phyloP scores from a whole-genome alignment of 2,888 invertebrate genomes.

The Heliconius cydno region DNA sequence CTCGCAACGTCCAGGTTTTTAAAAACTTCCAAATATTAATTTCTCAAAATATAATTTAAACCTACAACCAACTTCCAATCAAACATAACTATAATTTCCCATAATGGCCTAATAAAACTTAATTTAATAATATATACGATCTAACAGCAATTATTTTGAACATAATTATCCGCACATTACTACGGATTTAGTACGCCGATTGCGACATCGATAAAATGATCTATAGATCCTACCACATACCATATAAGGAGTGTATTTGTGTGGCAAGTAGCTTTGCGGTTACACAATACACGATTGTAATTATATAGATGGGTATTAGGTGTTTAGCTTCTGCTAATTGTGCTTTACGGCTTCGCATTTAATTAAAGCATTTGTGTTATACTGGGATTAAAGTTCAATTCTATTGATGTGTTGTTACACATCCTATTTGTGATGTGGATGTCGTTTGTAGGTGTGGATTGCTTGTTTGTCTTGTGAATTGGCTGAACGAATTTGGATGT shows the following conservation, averaged over 20 bases:
- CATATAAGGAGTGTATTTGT: slow-evolving; percentile 30
- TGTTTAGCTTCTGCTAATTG: slow-evolving; percentile 44
- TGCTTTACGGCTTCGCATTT: slow-evolving; percentile 42
- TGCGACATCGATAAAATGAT: background rate
- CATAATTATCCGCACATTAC: slow-evolving; percentile 44
- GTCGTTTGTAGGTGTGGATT: background rate
- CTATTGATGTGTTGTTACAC: slow-evolving; percentile 8
- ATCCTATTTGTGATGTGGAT: background rate
- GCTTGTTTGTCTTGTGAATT: background rate
- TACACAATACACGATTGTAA: slow-evolving; percentile 22
- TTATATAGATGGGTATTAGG: slow-evolving; percentile 41
- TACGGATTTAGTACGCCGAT: slow-evolving; percentile 25
- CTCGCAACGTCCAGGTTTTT: too few species aligned
- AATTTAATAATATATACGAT: slow-evolving; percentile 25
- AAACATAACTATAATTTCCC: background rate
- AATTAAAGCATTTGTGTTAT: slow-evolving; percentile 39
- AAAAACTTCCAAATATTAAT: background rate
- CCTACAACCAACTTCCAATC: background rate
- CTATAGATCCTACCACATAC: slow-evolving; percentile 4
- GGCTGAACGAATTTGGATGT: background rate
- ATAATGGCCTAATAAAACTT: slow-evolving; percentile 14
- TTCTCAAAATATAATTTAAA: background rate
- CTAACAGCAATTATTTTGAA: slow-evolving; percentile 31
- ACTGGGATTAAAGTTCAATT: slow-evolving; percentile 28
- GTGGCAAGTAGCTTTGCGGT: slow-evolving; percentile 10